Evolutionary conservation across 2,113 vertebrate genomes (phyloP), one percentile per base, ranked within the genome.

Genomic region (Galbula dea): DNA sequence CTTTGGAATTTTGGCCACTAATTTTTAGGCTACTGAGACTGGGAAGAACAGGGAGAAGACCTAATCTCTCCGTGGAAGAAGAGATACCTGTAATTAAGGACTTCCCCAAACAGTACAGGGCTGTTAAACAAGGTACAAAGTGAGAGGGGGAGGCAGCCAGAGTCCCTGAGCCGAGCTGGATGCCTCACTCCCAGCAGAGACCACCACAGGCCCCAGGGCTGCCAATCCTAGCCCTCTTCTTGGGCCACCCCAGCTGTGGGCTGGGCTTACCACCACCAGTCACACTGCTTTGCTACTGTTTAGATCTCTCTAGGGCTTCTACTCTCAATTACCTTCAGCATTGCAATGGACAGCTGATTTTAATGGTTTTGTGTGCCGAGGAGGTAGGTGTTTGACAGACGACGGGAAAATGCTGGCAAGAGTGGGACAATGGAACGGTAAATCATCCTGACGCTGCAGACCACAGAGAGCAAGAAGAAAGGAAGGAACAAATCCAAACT

Each of bases 11-110:
- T 86, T 66, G 79, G 8, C 5, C 13, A 52, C 5, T 0, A 5
- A n/a, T 6, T 57, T 84, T 79, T 49, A 73, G 45, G 13, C 12
- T 21, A 65, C n/a, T 0, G 3, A 23, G 24, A 7, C 26, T 21
- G 30, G 6, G 37, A 72, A 83, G 73, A 26, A 7, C 21, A 73
- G 17, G 19, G 12, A 11, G 7, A 80, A 89, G 15, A 18, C 15
- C 9, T 65, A 15, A 54, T 19, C 3, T 49, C 34, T 68, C 30
- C 5, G 2, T 18, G 19, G 32, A 37, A 55, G 23, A 74, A 65
- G 12, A 51, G 30, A 30, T 1, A 1, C 9, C n/a, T 82, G 18
- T 18, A 78, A 75, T 65, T 0, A 2, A 19, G 7, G 22, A 5
- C 41, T 72, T 65, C 20, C 13, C 17, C 11, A 32, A 73, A 32